phyloP scores from a whole-genome alignment of 2,888 invertebrate genomes.

The Noctua janthe region DNA sequence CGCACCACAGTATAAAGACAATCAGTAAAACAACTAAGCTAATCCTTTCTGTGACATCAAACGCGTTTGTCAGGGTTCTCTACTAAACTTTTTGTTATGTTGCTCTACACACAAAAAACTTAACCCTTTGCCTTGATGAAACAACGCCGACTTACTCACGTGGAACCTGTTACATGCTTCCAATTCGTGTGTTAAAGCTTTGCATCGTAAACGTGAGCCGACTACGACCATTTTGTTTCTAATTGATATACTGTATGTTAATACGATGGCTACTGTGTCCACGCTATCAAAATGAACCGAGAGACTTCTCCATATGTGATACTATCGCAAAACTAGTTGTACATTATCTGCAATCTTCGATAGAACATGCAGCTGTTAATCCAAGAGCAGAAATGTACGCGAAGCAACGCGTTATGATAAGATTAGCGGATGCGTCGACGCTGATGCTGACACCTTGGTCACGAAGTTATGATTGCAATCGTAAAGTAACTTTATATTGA shows the following conservation, averaged over 20 bases:
- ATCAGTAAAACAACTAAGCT: not conserved
- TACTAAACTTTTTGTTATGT: not conserved
- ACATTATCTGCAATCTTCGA: slow-evolving; percentile 79
- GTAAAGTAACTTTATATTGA: slow-evolving; percentile 49
- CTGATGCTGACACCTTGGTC: slow-evolving; percentile 74
- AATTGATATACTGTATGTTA: not conserved
- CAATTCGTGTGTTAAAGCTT: not conserved
- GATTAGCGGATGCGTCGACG: slow-evolving; percentile 77
- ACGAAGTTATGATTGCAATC: slow-evolving; percentile 67
- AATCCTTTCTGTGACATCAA: not conserved
- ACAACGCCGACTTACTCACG: not conserved
- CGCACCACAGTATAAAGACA: not conserved
- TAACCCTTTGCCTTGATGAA: too few relatives aligned
- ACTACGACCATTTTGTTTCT: not conserved
- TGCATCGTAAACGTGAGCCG: not conserved
- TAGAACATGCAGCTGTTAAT: slow-evolving; percentile 74
- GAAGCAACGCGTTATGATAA: slow-evolving; percentile 76
- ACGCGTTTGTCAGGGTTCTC: not conserved
- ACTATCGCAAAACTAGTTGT: slow-evolving; percentile 74
- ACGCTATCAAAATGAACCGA: slow-evolving; percentile 67
- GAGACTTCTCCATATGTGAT: slow-evolving; percentile 72
- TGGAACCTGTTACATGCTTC: not conserved
- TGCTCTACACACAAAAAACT: not conserved
- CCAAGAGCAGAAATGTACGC: slow-evolving; percentile 79
- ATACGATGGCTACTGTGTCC: not conserved